These are phyloP conservation scores for Sphaeridia pumilis DNA, from an alignment of 2,888 invertebrate genomes.

Conservation along the genomic window DNA sequence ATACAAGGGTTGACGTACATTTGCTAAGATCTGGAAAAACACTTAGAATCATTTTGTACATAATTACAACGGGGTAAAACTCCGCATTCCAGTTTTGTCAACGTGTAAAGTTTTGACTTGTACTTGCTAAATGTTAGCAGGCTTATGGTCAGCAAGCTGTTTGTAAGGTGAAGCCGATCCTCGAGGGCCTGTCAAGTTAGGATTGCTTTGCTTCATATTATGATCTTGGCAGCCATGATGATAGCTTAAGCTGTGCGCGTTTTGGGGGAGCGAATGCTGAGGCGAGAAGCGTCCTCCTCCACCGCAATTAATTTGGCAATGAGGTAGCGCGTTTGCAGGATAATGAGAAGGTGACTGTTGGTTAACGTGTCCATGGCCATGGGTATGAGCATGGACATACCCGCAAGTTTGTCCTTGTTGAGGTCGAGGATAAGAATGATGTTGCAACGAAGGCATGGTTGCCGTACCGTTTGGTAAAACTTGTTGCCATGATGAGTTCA, in stretches of 20 bases:
- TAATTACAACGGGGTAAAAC: no score
- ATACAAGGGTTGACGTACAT: no score
- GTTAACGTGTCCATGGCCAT: no score
- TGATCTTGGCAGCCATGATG: constrained; percentile 1
- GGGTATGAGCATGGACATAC: neutral
- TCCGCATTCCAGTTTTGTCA: no score
- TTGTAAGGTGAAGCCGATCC: neutral
- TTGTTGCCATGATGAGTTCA: constrained; percentile 8
- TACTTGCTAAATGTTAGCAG: neutral
- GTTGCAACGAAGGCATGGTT: constrained; percentile 7
- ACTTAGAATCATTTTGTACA: no score
- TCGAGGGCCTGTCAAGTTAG: neutral
- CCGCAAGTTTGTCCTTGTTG: constrained; percentile 17
- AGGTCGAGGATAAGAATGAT: constrained; percentile 14
- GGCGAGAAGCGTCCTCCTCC: constrained; percentile 33
- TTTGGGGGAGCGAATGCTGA: constrained; percentile 22
- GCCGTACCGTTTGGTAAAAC: constrained; percentile 12
- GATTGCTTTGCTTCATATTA: neutral
- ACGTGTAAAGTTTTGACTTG: no score
- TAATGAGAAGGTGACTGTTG: constrained; percentile 33
- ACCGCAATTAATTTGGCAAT: constrained; percentile 35
- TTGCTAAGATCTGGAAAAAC: no score
- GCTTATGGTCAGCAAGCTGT: neutral
- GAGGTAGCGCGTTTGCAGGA: constrained; percentile 33
- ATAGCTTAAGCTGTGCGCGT: constrained; percentile 9